These are phyloP conservation scores for Ganaspis brasiliensis DNA, from an alignment of 2,888 invertebrate species.

Conservation along the genomic window DNA sequence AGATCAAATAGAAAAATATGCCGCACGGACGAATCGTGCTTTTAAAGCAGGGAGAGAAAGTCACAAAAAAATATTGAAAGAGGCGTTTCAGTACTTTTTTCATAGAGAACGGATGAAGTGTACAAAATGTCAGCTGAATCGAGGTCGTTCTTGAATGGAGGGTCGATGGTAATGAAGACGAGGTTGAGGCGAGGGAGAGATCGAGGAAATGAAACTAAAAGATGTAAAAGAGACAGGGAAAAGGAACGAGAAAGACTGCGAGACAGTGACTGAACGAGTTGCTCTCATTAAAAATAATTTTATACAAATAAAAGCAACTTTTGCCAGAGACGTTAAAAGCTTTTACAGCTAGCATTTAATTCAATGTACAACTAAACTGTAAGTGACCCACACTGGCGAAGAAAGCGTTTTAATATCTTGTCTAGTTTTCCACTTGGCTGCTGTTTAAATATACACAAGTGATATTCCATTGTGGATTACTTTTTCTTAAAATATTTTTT, in stretches of 20 bases:
- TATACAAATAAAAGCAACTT: conserved; percentile 39
- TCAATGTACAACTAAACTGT: conserved; percentile 19
- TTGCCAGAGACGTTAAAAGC: background rate
- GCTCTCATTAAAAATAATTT: conserved; percentile 41
- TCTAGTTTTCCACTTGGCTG: background rate
- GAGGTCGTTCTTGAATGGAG: conserved; percentile 44
- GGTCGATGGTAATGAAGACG: conserved; percentile 44
- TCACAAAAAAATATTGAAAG: conserved; percentile 4
- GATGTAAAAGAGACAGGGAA: background rate
- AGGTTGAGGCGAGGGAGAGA: conserved; percentile 27
- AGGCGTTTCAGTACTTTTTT: conserved; percentile 7
- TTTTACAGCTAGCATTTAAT: conserved; percentile 14
- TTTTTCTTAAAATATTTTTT: no score
- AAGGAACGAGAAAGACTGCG: conserved; percentile 27
- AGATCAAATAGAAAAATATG: conserved; percentile 19
- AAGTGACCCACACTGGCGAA: conserved; percentile 20
- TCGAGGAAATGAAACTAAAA: conserved; percentile 25
- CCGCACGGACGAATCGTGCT: background rate
- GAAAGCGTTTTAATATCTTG: conserved; percentile 3
- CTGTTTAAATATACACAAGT: conserved; percentile 1
- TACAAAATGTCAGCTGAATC: conserved; percentile 39
- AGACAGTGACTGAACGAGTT: conserved; percentile 12
- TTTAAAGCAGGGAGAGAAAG: conserved; percentile 11
- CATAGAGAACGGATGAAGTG: conserved; percentile 39
- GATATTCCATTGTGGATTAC: no score